Conservation (phyloP, 2,113 vertebrate species). For the Pituophis catenifer region DNA sequence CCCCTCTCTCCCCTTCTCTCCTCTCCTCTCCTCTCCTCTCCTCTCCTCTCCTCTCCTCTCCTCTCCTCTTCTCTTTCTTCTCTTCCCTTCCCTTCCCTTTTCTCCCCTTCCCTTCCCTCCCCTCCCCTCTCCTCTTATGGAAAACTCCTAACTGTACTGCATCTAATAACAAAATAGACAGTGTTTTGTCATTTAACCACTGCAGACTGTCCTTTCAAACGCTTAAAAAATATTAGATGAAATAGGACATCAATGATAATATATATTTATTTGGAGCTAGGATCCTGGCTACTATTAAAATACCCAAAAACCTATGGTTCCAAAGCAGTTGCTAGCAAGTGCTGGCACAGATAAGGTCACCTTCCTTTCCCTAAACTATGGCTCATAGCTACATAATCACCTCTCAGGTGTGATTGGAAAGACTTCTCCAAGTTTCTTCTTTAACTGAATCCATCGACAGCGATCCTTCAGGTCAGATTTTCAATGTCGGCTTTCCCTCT, state of each 20-base stretch:
- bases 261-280: not conserved
- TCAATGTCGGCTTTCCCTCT: not conserved
- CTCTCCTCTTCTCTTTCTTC: no score
- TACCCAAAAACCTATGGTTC: not conserved
- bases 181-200: constrained; percentile 59
- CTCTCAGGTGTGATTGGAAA: not conserved
- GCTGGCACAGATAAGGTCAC: not conserved
- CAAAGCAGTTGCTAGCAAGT: not conserved
- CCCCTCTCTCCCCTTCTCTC: not conserved
- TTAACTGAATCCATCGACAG: not conserved
- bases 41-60: no score
- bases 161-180: constrained; percentile 44
- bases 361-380: not conserved
- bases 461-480: not conserved
- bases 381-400: not conserved
- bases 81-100: no score
- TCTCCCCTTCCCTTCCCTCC: no score
- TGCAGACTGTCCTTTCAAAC: constrained; percentile 61
- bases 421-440: not conserved
- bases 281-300: not conserved
- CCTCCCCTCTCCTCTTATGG: not conserved
- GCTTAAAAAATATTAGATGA: constrained; percentile 59
- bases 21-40: not conserved
- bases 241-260: not conserved
- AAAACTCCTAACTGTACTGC: constrained; percentile 53